Conservation (phyloP, 2,797 vertebrate genomes). For the Peromyscus aztecus region DNA sequence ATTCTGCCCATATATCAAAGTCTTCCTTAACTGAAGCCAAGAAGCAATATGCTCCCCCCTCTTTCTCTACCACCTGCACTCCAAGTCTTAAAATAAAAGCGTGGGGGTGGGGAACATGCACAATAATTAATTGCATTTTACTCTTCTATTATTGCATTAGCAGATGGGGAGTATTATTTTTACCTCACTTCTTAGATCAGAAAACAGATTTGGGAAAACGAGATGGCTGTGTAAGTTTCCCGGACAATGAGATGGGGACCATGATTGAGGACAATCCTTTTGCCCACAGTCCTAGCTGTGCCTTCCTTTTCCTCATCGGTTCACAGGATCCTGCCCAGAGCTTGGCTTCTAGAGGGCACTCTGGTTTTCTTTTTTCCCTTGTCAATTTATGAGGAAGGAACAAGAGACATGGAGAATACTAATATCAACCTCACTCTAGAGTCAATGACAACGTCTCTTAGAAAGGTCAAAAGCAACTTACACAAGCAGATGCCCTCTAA, state of each 20-base stretch:
- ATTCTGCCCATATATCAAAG: background rate
- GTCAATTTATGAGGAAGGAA: background rate
- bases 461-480: background rate
- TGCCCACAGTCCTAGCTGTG: fast-evolving
- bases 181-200: background rate
- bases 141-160: background rate
- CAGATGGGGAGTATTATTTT: background rate
- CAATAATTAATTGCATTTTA: background rate
- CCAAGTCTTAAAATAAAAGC: background rate
- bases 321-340: no score
- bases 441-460: background rate
- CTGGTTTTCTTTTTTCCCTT: background rate
- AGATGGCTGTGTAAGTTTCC: background rate
- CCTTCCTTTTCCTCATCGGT: background rate
- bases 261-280: background rate
- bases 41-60: background rate
- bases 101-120: background rate
- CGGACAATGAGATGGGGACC: background rate
- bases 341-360: background rate
- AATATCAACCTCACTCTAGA: background rate
- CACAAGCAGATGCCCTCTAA: background rate
- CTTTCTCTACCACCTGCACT: background rate
- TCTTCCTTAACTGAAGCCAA: slow-evolving; percentile 22
- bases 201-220: background rate
- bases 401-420: background rate